phyloP scores from a whole-genome alignment of 2,113 vertebrate species.

The Saccopteryx bilineata region DNA sequence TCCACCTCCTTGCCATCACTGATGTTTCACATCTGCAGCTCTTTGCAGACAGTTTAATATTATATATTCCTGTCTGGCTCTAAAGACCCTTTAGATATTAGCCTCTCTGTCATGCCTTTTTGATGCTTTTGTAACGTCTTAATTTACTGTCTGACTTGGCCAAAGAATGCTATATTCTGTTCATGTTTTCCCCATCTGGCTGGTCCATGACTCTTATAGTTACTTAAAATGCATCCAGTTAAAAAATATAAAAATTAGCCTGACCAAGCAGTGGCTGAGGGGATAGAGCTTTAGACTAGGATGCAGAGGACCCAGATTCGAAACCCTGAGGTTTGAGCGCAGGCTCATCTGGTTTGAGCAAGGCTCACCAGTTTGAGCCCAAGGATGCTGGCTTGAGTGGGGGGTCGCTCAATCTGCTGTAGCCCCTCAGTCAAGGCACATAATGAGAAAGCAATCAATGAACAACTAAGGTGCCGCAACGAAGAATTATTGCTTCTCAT shows the following conservation, averaged over 20 bases:
- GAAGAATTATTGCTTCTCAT: too few species aligned
- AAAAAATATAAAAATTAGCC: not conserved
- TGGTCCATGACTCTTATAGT: not conserved
- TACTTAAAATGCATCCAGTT: not conserved
- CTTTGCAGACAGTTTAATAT: not conserved
- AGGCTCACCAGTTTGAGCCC: too few species aligned
- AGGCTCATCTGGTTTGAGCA: too few species aligned
- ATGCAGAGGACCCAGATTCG: too few species aligned
- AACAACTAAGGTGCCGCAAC: too few species aligned
- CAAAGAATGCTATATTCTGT: not conserved
- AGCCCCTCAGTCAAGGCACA: too few species aligned
- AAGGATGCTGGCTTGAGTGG: too few species aligned
- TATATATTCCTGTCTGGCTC: not conserved
- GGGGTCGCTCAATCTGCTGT: too few species aligned
- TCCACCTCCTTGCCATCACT: not conserved
- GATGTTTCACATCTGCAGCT: not conserved
- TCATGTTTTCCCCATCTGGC: not conserved
- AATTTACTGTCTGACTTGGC: not conserved
- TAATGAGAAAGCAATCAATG: too few species aligned
- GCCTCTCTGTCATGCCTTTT: not conserved
- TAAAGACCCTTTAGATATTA: not conserved
- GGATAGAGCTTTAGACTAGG: too few species aligned
- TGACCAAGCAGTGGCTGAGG: too few species aligned
- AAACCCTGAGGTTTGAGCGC: too few species aligned
- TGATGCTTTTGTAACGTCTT: constrained; percentile 4